Conservation (phyloP, 2,113 vertebrate genomes). For the Malurus alboscapulatus region DNA sequence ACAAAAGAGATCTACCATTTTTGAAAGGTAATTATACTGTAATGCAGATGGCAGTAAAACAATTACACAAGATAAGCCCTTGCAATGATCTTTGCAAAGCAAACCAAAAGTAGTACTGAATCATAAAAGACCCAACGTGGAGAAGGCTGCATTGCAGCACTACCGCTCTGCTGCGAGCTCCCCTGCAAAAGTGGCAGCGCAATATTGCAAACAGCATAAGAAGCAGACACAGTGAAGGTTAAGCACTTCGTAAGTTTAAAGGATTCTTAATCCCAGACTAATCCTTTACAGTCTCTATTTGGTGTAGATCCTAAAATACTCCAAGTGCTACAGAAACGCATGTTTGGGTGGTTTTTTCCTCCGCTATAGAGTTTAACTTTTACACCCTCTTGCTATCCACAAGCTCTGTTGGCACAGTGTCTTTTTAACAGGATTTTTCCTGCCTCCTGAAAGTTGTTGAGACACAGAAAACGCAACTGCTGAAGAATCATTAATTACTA, state of each 20-base stretch:
- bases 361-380: neutral
- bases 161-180: neutral
- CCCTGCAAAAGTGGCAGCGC: slow-evolving; percentile 29
- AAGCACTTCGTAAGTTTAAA: slow-evolving; percentile 27
- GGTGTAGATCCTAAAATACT: slow-evolving; percentile 23
- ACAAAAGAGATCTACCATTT: slow-evolving; percentile 71
- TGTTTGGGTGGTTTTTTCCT: slow-evolving; percentile 7
- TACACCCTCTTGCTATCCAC: neutral
- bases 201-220: neutral
- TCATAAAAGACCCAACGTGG: slow-evolving; percentile 66
- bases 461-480: slow-evolving; percentile 59
- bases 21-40: slow-evolving; percentile 77
- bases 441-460: slow-evolving; percentile 56
- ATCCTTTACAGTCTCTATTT: slow-evolving; percentile 20
- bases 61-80: slow-evolving; percentile 76
- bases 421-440: slow-evolving; percentile 44
- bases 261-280: slow-evolving; percentile 47
- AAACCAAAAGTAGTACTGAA: slow-evolving; percentile 63
- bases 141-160: slow-evolving; percentile 67
- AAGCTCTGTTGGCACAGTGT: neutral
- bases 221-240: slow-evolving; percentile 44
- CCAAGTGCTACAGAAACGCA: neutral
- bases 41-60: slow-evolving; percentile 79
- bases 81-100: slow-evolving; percentile 73
- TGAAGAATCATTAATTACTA: slow-evolving; percentile 74